phyloP scores from a whole-genome alignment of 2,113 vertebrate species.

The Redunca redunca region DNA sequence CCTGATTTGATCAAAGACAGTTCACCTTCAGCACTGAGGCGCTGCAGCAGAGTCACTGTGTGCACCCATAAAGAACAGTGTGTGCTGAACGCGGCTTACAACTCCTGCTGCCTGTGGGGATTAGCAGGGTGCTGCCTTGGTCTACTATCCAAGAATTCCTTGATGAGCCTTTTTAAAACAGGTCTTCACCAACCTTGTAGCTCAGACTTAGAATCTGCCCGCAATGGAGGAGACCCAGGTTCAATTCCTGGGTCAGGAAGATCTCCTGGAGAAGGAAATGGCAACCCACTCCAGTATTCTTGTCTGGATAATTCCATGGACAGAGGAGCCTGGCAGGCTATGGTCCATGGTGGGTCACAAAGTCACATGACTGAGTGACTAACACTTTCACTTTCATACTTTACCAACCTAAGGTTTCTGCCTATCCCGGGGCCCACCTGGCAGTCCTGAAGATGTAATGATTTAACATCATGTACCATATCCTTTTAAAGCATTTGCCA shows the following conservation, averaged over 20 bases:
- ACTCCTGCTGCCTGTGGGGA: background rate
- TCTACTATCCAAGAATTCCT: background rate
- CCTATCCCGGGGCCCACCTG: background rate
- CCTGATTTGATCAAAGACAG: background rate
- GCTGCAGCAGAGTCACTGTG: background rate
- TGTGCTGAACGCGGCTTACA: background rate
- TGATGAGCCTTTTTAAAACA: background rate
- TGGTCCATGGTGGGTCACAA: background rate
- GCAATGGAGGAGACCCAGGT: background rate
- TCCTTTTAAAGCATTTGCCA: background rate
- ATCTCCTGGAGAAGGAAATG: background rate
- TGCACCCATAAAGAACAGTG: background rate
- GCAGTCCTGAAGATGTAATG: background rate
- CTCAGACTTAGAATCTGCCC: background rate
- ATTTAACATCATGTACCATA: background rate
- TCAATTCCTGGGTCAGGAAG: background rate
- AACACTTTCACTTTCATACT: background rate
- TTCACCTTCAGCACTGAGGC: background rate
- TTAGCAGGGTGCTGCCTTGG: background rate
- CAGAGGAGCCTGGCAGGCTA: background rate
- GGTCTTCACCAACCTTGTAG: background rate
- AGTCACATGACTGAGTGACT: background rate
- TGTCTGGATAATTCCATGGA: background rate
- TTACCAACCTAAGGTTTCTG: background rate
- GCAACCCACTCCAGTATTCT: background rate